Evolutionary conservation across 1,140 invertebrate species (phyloP), one percentile per base, ranked within the genome.

Genomic region (Diprion similis): DNA sequence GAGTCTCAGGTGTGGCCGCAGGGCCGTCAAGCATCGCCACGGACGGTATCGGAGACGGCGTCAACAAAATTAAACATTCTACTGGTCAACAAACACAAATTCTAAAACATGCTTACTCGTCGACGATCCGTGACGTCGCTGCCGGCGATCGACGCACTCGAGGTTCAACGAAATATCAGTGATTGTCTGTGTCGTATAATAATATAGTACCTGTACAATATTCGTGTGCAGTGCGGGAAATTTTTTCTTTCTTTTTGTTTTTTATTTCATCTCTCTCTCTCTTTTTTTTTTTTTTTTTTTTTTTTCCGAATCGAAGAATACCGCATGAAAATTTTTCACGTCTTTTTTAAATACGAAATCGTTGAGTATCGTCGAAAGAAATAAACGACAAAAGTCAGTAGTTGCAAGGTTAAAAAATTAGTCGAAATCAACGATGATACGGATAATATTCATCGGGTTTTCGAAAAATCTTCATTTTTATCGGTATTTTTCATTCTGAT

Each of bases 61-160:
- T 78, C 75, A 84, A 85, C 80, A 82, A 84, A 84, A 85, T 84
- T 83, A 83, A 84, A 84, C 73, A 83, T 83, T 84, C 77, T 79
- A 83, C 79, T 75, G 65, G 70, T 80, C 77, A 85, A 85, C 79
- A 83, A 85, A 84, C 81, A 83, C 75, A 83, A 80, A 78, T 77
- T 64, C 68, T 79, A 79, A 82, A 83, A 79, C 79, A 76, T 68
- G 66, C 66, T 68, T 11, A 9, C 51, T 59, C 51, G 11, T 59
- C 51, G 51, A 17, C n/a, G 51, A 59, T 59, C 51, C n/a, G n/a
- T 59, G 51, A 59, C 51, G 51, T 15, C 51, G 9, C 51, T 59
- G 51, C 11, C n/a, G 11, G n/a, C n/a, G 11, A n/a, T 59, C 51
- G 11, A 2, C 11, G 11, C 11, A 59, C 51, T 51, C 48, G 48